Evolutionary conservation across 2,113 vertebrate genomes (phyloP).

Genomic region (Syrrhaptes paradoxus): DNA sequence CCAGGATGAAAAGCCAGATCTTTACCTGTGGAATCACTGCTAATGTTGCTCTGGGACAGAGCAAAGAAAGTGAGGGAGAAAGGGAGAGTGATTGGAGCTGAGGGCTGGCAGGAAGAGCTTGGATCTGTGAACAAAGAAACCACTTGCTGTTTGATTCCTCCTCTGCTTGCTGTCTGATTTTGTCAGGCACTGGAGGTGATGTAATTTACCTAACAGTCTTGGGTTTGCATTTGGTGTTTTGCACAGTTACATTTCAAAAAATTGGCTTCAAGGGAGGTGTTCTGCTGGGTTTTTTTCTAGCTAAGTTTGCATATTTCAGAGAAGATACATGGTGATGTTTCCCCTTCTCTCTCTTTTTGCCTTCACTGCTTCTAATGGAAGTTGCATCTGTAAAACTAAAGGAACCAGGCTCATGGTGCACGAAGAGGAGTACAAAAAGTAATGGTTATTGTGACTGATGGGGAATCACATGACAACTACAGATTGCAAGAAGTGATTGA

Average conservation of each 20-base stretch:
- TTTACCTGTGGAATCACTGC: not conserved
- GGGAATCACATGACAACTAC: conserved; percentile 91
- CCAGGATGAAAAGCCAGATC: not conserved
- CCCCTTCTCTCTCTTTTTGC: not conserved
- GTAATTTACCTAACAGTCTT: not conserved
- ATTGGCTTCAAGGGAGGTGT: not conserved
- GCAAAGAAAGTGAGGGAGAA: not conserved
- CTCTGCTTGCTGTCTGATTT: conserved; percentile 1
- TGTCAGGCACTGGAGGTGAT: not conserved
- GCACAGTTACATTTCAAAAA: not conserved
- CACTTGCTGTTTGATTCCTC: conserved; percentile 37
- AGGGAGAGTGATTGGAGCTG: not conserved
- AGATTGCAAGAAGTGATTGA: conserved; percentile 78
- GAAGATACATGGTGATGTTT: not conserved
- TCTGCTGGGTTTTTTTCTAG: not conserved
- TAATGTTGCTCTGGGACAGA: not conserved
- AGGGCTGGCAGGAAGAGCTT: not conserved
- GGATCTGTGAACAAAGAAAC: conserved; percentile 32
- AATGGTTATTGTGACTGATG: conserved; percentile 97
- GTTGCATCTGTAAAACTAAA: not conserved
- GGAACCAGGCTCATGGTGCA: conserved; percentile 74
- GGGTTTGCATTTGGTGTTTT: conserved; percentile 9
- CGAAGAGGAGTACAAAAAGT: conserved; percentile 91
- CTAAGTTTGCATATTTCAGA: not conserved
- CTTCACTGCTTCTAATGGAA: not conserved